Evolutionary conservation across 2,888 invertebrate species (phyloP).

Genomic region (Phalangium opilio): DNA sequence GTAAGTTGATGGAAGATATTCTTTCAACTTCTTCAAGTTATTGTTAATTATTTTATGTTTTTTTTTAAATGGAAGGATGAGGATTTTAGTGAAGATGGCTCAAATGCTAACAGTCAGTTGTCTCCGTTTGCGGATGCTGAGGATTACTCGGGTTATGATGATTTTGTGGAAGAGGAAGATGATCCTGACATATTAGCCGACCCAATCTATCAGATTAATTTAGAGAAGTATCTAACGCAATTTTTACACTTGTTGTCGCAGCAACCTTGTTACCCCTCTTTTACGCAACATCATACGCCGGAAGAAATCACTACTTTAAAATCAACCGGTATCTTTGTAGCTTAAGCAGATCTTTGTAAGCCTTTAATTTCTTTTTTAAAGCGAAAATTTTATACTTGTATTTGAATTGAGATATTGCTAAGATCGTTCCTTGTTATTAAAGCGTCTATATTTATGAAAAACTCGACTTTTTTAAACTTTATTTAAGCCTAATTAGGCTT

Average conservation of each 20-base stretch:
- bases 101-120: constrained; percentile 24
- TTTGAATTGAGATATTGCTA: no score
- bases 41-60: constrained; percentile 11
- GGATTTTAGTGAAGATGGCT: constrained; percentile 27
- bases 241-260: constrained; percentile 46
- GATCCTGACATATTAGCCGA: constrained; percentile 45
- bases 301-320: constrained; percentile 31
- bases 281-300: constrained; percentile 43
- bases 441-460: no score
- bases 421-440: no score
- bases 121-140: constrained; percentile 21
- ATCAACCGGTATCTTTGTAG: no score
- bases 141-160: constrained; percentile 10
- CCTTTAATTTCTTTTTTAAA: no score
- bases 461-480: no score
- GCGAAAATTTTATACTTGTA: no score
- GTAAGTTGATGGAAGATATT: not conserved
- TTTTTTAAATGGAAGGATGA: constrained; percentile 1
- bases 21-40: not conserved
- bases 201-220: constrained; percentile 44
- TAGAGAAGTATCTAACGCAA: constrained; percentile 46
- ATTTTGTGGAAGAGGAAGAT: constrained; percentile 33
- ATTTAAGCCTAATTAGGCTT: no score
- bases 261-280: constrained; percentile 45
- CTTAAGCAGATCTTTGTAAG: no score